phyloP scores from a whole-genome alignment of 2,113 vertebrate species.

The Eretmochelys imbricata region DNA sequence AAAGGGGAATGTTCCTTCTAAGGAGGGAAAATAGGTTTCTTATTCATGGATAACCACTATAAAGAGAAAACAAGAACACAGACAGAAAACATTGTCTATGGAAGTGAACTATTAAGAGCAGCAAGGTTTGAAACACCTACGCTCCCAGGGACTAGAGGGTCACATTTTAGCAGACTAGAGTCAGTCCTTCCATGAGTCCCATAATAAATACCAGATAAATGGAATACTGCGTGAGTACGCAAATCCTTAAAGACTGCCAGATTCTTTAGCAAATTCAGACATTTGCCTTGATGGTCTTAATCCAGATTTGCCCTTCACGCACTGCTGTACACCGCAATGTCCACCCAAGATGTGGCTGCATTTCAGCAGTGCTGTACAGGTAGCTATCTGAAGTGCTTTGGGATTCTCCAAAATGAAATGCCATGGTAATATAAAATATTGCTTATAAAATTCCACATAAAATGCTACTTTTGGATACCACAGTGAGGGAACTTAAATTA shows the following conservation, averaged over 20 bases:
- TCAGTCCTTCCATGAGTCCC: not conserved
- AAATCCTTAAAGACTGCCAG: conserved; percentile 15
- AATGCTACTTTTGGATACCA: not conserved
- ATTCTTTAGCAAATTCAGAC: not conserved
- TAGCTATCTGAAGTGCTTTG: not conserved
- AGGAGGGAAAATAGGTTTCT: not conserved
- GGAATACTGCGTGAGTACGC: not conserved
- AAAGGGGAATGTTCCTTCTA: not conserved
- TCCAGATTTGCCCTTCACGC: not conserved
- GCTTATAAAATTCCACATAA: rapidly evolving
- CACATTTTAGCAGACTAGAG: not conserved
- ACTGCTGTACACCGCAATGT: conserved; percentile 1
- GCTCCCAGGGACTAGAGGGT: not conserved
- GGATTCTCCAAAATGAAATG: conserved; percentile 28
- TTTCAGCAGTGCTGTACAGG: not conserved
- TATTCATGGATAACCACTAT: not conserved
- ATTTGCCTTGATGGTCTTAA: conserved; percentile 30
- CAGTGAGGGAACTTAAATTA: not conserved
- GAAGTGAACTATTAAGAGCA: not conserved
- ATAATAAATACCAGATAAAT: not conserved
- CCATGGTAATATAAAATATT: not conserved
- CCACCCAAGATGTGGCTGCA: not conserved
- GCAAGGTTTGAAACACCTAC: not conserved
- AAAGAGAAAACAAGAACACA: not conserved
- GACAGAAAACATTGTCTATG: not conserved